A percentile compares a stretch with the other conserved stretches of the same genome.
These are phyloP conservation scores for Zaprionus tsacasi DNA, from an alignment of 1,140 invertebrate genomes.

Conservation along the genomic window DNA sequence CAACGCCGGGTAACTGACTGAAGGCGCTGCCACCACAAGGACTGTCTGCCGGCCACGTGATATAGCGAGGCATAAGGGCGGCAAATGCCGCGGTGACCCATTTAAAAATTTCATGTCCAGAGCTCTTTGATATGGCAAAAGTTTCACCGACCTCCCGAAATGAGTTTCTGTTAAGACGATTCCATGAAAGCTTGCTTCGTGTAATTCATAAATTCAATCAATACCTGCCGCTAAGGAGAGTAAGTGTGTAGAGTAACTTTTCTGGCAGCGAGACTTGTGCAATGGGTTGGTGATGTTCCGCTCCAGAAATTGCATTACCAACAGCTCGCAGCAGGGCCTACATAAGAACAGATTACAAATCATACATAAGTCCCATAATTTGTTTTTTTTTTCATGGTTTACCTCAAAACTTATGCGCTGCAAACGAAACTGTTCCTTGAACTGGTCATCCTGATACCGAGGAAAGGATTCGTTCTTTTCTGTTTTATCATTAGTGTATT, in stretches of 20 bases:
- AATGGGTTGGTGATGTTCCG: slow-evolving; percentile 34
- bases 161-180: slow-evolving; percentile 16
- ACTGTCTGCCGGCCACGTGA: slow-evolving; percentile 35
- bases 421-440: slow-evolving; percentile 48
- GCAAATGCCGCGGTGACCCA: slow-evolving; percentile 42
- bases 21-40: not conserved
- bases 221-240: slow-evolving; percentile 42
- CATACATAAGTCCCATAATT: not conserved
- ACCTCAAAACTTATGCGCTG: slow-evolving; percentile 43
- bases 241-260: slow-evolving; percentile 44
- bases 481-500: not conserved
- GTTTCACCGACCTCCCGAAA: slow-evolving; percentile 48
- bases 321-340: slow-evolving; percentile 31
- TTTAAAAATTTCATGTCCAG: slow-evolving; percentile 50
- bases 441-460: slow-evolving; percentile 38
- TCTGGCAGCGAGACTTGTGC: slow-evolving; percentile 29
- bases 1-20: slow-evolving; percentile 37
- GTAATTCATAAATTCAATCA: not conserved
- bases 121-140: slow-evolving; percentile 50
- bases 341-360: not conserved
- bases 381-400: not conserved
- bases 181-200: not conserved
- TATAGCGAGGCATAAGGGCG: slow-evolving; percentile 31
- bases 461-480: not conserved
- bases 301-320: slow-evolving; percentile 24